Percentiles rank a stretch among this genome's conserved stretches.
Conservation (phyloP, 2,113 vertebrate genomes). For the Castor canadensis region DNA sequence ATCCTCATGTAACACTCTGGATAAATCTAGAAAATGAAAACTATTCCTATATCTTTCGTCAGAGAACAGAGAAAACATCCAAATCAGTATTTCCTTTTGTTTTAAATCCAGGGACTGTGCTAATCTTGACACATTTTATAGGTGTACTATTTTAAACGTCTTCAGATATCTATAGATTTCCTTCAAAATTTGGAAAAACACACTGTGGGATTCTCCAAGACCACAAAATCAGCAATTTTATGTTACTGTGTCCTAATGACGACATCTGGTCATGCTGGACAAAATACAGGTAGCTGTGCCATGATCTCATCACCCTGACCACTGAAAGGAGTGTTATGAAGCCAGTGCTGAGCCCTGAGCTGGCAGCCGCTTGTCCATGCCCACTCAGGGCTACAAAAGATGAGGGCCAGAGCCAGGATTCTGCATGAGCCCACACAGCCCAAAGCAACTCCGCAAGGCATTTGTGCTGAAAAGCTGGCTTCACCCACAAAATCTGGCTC, state of each 20-base stretch:
- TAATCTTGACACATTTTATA: slow-evolving; percentile 16
- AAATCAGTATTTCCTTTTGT: neutral
- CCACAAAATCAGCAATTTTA: neutral
- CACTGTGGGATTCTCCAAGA: neutral
- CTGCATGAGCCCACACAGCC: neutral
- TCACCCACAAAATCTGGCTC: neutral
- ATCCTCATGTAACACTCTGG: neutral
- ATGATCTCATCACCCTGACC: neutral
- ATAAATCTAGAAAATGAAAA: neutral
- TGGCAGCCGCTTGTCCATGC: neutral
- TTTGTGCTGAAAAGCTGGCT: neutral
- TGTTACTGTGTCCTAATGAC: neutral
- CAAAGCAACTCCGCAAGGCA: neutral
- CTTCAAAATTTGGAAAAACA: slow-evolving; percentile 24
- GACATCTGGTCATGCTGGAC: neutral
- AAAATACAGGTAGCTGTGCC: neutral
- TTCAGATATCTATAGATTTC: slow-evolving; percentile 9
- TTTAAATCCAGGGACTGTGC: neutral
- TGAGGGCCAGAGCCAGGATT: neutral
- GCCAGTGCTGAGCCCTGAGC: neutral
- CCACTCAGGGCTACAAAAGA: neutral
- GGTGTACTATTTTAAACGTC: slow-evolving; percentile 32
- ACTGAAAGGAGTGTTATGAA: neutral
- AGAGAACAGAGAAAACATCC: neutral
- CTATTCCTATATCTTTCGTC: neutral